Base-by-base conservation (phyloP, 2,797 vertebrate species). In the Oreortyx pictus region DNA sequence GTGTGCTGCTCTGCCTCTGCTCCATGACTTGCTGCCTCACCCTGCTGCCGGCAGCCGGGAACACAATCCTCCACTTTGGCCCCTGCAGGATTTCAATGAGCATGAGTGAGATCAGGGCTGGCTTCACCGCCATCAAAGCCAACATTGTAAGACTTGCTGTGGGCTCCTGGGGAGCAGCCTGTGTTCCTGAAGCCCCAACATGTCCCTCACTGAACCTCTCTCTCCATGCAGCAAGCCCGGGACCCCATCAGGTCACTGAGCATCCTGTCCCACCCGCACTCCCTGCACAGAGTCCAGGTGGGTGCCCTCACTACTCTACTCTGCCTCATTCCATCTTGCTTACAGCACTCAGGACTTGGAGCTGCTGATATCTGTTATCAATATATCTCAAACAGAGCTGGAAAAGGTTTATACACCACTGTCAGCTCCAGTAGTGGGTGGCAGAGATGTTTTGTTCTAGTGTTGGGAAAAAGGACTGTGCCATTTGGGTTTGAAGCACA, bases 201-300 rank as follows among this genome's bases (percentile, higher is more conserved):
- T 3, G 1, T 10, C 3, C 35, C 1, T 9, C 39, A 49, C 22
- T 76, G 5, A 11, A 47, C 49, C 89, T 9, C 0, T 76, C 43
- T 92, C 65, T 50, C 16, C 27, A 1, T 17, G 2, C 60, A 98
- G 97, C 97, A 97, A 97, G 89, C 95, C 44, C 84, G 96, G 33
- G 97, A 98, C 50, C 84, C 80, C 85, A 59, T 98, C 82, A 93
- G 80, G 79, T 97, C 57, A 39, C 60, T 97, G 73, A 98, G 97
- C 84, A 97, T 97, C 90, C 64, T 98, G 88, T 96, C 97, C 6
- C 13, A 93, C 2, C 90, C 92, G 0, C 87, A 92, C 24, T 96
- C 88, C 8, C 94, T 97, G 11, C 82, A 94, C 66, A 95, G 50
- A 33, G 49, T 96, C 2, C 93, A 97, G 93, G 97, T 97, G 95